phyloP scores from a whole-genome alignment of 2,113 vertebrate species.

The Ploceus nigricollis region DNA sequence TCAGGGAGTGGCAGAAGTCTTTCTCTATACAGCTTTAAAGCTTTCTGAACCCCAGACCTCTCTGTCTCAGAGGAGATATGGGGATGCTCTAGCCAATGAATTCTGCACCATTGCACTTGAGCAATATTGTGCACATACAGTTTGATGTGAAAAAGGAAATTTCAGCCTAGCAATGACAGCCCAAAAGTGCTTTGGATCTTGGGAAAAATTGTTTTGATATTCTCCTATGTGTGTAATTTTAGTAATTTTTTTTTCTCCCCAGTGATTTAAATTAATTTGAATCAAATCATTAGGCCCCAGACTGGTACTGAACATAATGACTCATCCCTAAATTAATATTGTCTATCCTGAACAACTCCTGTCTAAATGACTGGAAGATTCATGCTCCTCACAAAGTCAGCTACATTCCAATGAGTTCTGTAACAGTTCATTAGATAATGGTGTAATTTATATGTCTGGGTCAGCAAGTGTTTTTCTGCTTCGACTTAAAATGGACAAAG shows the following conservation, averaged over 20 bases:
- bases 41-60: neutral
- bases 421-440: conserved; percentile 68
- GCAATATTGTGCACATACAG: neutral
- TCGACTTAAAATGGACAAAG: conserved; percentile 28
- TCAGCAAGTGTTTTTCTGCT: conserved; percentile 52
- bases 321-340: conserved; percentile 77
- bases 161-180: neutral
- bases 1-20: neutral
- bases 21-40: neutral
- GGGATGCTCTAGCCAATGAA: neutral
- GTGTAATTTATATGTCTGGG: conserved; percentile 59
- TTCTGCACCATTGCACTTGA: neutral
- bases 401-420: conserved; percentile 65
- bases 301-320: conserved; percentile 72
- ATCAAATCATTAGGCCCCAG: conserved; percentile 75
- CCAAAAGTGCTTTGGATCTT: neutral
- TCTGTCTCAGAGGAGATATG: neutral
- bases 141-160: neutral
- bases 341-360: conserved; percentile 66
- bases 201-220: neutral
- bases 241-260: conserved; percentile 11
- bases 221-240: neutral
- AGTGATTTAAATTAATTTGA: conserved; percentile 76
- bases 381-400: conserved; percentile 48
- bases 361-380: conserved; percentile 71